These are phyloP conservation scores for Adelosebastes latens DNA, from an alignment of 2,797 vertebrate species.

Conservation along the genomic window DNA sequence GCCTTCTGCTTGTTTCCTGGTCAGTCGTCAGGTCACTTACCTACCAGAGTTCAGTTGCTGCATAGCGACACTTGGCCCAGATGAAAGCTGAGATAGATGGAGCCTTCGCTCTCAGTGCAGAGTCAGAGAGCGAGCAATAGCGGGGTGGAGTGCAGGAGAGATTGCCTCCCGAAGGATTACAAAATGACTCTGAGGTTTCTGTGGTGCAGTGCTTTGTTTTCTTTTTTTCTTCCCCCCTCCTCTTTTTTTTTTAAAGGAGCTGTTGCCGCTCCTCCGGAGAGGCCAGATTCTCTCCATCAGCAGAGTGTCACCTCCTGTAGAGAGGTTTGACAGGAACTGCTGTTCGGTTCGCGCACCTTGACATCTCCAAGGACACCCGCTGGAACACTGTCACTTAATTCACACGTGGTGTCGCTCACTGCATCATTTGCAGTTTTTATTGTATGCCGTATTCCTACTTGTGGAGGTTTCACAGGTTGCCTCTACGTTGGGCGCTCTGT, in stretches of 20 bases:
- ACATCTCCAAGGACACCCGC: constrained; percentile 51
- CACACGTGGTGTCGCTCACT: constrained; percentile 15
- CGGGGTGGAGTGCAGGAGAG: constrained; percentile 16
- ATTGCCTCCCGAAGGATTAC: constrained; percentile 42
- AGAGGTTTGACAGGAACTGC: constrained; percentile 53
- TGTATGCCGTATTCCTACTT: neutral
- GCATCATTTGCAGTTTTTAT: constrained; percentile 28
- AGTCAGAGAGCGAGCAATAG: constrained; percentile 18
- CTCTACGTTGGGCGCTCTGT: constrained; percentile 4
- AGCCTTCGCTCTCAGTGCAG: constrained; percentile 18
- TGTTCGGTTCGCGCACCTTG: constrained; percentile 43
- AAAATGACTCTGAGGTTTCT: constrained; percentile 52
- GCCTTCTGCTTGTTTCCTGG: constrained; percentile 13
- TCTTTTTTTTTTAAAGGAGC: constrained; percentile 14
- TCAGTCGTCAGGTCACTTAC: constrained; percentile 33
- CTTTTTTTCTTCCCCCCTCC: neutral
- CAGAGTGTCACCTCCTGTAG: constrained; percentile 42
- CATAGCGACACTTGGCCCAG: constrained; percentile 25
- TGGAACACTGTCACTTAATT: constrained; percentile 30
- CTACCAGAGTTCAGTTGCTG: constrained; percentile 41
- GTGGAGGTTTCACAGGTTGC: neutral
- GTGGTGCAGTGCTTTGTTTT: constrained; percentile 40
- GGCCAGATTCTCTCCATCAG: constrained; percentile 49
- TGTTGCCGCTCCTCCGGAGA: constrained; percentile 33
- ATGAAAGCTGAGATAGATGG: constrained; percentile 44